Base-by-base conservation (phyloP, 35 echinoderm and acorn worm species). In the Nesometra sesokonis region DNA sequence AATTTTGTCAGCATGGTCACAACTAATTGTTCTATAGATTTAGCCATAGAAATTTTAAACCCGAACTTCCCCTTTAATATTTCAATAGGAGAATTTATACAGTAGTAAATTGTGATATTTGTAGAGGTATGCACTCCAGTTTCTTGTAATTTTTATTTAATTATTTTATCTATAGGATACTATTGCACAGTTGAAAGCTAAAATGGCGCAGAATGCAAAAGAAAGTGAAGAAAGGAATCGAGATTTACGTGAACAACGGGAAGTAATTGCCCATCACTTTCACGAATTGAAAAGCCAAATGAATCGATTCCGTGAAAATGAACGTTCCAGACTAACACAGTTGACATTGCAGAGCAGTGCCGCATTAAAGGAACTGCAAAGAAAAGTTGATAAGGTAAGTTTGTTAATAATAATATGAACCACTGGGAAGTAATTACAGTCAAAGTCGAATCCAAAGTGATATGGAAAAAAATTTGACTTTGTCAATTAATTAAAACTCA, bases 181-280 rank as follows among this genome's bases (percentile, higher is more conserved):
- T 11, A 98, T 98, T 47, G 92, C 92, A 27, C 87, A 90, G 57
- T 88, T 98, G 34, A 98, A 92, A 77, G 86, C 92, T 33, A 98
- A 98, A 84, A 98, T 98, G 95, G 86, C 95, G 8, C 95, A 98
- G 87, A 98, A 98, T 82, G 82, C 92, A 0, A 89, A 87, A 17
- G 95, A 98, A 82, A 98, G 95, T 78, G 95, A 98, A 77, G 95
- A 98, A 47, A 77, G 95, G 23, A 97, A 97, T 79, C 86, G 86
- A 30, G 91, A 97, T 35, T 80, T 97, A 33, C 46, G 91, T 39
- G 94, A 97, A 33, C 91, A 97, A 82, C 35, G 89, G 29, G 95
- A 98, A 40, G 92, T 94, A 33, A 98, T 98, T 27, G 89, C 87
- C 7, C 84, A 91, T 37, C 95, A 98, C 85, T 98, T 98, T 84